These are phyloP conservation scores for Percina caprodes DNA, from an alignment of 2,113 vertebrate genomes.

Conservation along the genomic window DNA sequence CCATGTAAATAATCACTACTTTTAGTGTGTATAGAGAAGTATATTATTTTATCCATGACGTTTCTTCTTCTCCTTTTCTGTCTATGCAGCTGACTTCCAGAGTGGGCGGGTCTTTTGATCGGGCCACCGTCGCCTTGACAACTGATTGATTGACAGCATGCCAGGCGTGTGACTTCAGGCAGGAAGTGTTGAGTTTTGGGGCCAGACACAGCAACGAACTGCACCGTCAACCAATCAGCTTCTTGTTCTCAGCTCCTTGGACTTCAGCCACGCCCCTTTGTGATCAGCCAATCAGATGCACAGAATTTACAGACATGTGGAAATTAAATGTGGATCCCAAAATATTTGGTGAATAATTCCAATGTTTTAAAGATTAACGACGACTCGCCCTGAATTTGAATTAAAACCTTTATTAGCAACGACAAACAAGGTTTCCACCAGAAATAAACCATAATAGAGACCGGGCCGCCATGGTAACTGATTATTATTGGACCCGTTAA, in stretches of 20 bases:
- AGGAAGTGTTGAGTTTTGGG: slow-evolving; percentile 37
- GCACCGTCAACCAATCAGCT: slow-evolving; percentile 52
- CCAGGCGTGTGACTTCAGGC: slow-evolving; percentile 55
- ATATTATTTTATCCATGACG: too few species aligned
- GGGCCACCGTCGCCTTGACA: slow-evolving; percentile 53
- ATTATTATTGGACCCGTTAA: slow-evolving; percentile 7
- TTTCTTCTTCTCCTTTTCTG: background rate
- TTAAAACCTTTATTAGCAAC: too few species aligned
- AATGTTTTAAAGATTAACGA: too few species aligned
- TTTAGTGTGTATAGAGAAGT: too few species aligned
- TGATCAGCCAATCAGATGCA: slow-evolving; percentile 49
- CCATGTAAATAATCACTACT: too few species aligned
- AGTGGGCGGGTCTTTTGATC: slow-evolving; percentile 52
- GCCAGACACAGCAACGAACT: slow-evolving; percentile 37
- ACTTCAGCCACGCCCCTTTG: slow-evolving; percentile 41
- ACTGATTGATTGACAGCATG: slow-evolving; percentile 74
- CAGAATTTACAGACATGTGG: slow-evolving; percentile 9
- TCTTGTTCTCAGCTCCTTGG: slow-evolving; percentile 52
- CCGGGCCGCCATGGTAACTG: background rate
- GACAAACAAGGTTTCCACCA: slow-evolving; percentile 35
- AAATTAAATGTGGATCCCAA: slow-evolving; percentile 16
- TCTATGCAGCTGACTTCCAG: slow-evolving; percentile 65
- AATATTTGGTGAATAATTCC: too few species aligned
- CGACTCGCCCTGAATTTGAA: too few species aligned
- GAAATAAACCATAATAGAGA: background rate